Percentiles rank a stretch among this genome's conserved stretches.
Evolutionary conservation across 1,140 invertebrate species (phyloP).

Genomic region (Brachystomella parvula): DNA sequence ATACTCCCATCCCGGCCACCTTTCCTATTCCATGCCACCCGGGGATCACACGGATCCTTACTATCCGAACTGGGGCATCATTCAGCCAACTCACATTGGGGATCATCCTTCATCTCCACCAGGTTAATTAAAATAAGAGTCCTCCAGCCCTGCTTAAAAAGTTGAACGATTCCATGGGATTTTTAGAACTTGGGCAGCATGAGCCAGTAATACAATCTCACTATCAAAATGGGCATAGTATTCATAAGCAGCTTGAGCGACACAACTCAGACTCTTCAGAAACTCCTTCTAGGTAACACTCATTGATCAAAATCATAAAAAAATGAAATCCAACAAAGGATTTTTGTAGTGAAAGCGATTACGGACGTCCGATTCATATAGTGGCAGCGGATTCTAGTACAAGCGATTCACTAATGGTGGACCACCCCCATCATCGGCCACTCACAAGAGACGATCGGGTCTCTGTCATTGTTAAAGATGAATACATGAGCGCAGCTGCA

Average conservation of each 20-base stretch:
- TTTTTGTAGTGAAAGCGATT: conserved; percentile 22
- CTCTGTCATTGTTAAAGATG: conserved; percentile 35
- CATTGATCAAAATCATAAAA: neutral
- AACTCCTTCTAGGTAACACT: conserved; percentile 6
- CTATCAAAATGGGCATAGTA: neutral
- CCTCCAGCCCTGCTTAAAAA: neutral
- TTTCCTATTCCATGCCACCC: neutral
- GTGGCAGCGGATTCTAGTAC: conserved; percentile 35
- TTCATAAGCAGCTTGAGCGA: neutral
- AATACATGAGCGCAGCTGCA: conserved; percentile 19
- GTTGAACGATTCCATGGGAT: neutral
- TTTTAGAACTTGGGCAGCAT: neutral
- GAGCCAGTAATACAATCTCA: neutral
- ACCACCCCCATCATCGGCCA: neutral
- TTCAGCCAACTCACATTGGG: conserved; percentile 27
- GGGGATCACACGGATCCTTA: conserved; percentile 5
- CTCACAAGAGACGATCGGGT: conserved; percentile 27
- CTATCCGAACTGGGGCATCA: conserved; percentile 29
- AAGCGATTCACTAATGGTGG: conserved; percentile 12
- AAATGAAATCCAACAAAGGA: neutral
- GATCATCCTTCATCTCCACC: neutral
- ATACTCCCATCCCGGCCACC: conserved; percentile 13
- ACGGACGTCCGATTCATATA: conserved; percentile 26
- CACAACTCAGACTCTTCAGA: conserved; percentile 16
- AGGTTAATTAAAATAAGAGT: neutral